Percentiles rank a stretch among this genome's conserved stretches.
Conservation (phyloP, 2,888 invertebrate genomes). For the Hypomecis punctinalis region DNA sequence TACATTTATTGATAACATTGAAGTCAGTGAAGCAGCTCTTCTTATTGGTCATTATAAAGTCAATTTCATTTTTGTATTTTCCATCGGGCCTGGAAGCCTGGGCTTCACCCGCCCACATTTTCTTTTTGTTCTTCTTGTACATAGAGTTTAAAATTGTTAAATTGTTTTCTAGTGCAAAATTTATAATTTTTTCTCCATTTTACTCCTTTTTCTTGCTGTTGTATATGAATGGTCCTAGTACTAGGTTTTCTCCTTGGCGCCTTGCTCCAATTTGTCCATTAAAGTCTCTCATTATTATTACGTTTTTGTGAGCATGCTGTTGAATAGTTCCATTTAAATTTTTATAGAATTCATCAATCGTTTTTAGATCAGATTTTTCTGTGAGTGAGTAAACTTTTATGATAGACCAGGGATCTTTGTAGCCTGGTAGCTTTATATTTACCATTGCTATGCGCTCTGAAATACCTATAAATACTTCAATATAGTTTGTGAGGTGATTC, state of each 20-base stretch:
- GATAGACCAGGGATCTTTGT: no score
- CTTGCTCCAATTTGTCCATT: slow-evolving; percentile 39
- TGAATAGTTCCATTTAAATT: no score
- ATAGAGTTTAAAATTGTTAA: neutral
- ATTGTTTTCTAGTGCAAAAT: slow-evolving; percentile 39
- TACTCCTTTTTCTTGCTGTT: slow-evolving; percentile 40
- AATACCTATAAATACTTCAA: no score
- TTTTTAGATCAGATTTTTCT: no score
- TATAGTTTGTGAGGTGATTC: no score
- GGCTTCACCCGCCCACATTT: slow-evolving; percentile 4
- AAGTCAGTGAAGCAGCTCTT: neutral
- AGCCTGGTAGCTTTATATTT: no score
- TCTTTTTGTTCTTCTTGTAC: neutral
- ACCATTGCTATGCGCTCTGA: no score
- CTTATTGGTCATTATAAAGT: neutral
- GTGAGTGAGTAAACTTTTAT: no score
- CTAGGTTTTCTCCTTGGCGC: slow-evolving; percentile 36
- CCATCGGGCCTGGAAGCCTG: neutral
- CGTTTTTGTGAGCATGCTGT: slow-evolving; percentile 39
- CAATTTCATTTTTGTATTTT: neutral
- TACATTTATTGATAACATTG: slow-evolving; percentile 23
- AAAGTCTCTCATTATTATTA: slow-evolving; percentile 40
- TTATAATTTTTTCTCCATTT: slow-evolving; percentile 40
- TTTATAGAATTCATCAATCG: no score
- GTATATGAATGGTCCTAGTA: slow-evolving; percentile 20